Conservation (phyloP, 1,140 invertebrate species). For the Aphidius gifuensis region DNA sequence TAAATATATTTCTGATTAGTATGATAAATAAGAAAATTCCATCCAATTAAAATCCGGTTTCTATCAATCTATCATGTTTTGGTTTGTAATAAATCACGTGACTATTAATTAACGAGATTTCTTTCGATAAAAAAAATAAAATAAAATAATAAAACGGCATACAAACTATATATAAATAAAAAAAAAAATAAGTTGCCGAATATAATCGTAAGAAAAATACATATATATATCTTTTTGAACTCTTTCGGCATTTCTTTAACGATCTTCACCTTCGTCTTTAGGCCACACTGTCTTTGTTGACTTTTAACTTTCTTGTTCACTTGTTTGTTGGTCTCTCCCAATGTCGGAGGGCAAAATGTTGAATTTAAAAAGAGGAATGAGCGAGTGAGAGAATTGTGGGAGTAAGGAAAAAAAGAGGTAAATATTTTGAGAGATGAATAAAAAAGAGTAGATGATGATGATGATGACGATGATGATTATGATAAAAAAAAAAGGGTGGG, state of each 20-base stretch:
- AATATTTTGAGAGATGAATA: too few relatives aligned
- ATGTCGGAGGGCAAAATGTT: too few relatives aligned
- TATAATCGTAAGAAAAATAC: slow-evolving; percentile 7
- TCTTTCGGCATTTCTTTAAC: slow-evolving; percentile 14
- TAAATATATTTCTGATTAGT: too few relatives aligned
- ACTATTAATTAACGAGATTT: slow-evolving; percentile 10
- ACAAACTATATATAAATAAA: background rate
- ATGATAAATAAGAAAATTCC: too few relatives aligned
- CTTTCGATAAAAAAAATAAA: background rate
- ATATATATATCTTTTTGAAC: background rate
- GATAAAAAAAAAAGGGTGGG: background rate
- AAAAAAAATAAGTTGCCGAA: background rate
- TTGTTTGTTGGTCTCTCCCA: background rate
- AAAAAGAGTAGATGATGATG: too few relatives aligned
- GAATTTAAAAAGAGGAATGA: too few relatives aligned
- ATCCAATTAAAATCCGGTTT: background rate
- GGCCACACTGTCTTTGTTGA: background rate
- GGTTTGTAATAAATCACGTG: background rate
- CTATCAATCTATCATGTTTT: slow-evolving; percentile 1
- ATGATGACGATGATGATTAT: too few relatives aligned
- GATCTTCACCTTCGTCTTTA: background rate
- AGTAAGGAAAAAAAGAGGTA: too few relatives aligned
- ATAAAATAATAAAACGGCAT: too few relatives aligned
- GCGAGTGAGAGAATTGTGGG: too few relatives aligned
- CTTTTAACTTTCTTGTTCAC: background rate